These are phyloP conservation scores for Synergus japonicus DNA, from an alignment of 2,888 invertebrate genomes.

Conservation along the genomic window DNA sequence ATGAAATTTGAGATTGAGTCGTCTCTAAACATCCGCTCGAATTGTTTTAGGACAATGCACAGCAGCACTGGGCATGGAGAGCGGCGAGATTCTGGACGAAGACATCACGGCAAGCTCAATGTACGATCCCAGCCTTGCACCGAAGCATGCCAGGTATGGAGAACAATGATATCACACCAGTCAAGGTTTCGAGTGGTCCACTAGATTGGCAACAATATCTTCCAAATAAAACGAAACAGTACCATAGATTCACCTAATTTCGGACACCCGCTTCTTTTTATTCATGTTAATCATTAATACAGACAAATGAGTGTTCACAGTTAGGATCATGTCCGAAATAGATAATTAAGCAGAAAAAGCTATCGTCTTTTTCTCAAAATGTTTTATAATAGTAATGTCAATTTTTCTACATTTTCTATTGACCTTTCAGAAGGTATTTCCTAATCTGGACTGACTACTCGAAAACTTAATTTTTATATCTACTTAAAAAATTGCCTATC, in stretches of 20 bases:
- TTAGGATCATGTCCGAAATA: background rate
- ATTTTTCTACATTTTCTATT: too few species aligned
- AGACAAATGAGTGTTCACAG: too few species aligned
- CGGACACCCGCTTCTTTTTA: too few species aligned
- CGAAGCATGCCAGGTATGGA: constrained; percentile 74
- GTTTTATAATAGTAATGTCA: background rate
- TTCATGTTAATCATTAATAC: too few species aligned
- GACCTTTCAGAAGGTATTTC: background rate
- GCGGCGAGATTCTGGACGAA: constrained; percentile 75
- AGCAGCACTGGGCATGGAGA: constrained; percentile 73
- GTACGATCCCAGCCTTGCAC: constrained; percentile 74
- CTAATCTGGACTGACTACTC: too few species aligned
- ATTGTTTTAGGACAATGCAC: constrained; percentile 75
- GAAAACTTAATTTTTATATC: too few species aligned
- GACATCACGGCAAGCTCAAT: constrained; percentile 75
- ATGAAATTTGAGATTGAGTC: constrained; percentile 47
- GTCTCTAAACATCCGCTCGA: constrained; percentile 52
- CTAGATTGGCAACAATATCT: constrained; percentile 19
- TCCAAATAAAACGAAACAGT: constrained; percentile 10
- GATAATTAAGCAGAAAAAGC: constrained; percentile 32
- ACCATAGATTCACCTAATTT: background rate
- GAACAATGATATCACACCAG: constrained; percentile 63
- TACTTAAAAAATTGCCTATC: too few species aligned
- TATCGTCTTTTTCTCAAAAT: background rate
- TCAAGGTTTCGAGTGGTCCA: constrained; percentile 47